Base-by-base conservation (phyloP, 2,888 invertebrate species). In the Cyclophora punctaria region DNA sequence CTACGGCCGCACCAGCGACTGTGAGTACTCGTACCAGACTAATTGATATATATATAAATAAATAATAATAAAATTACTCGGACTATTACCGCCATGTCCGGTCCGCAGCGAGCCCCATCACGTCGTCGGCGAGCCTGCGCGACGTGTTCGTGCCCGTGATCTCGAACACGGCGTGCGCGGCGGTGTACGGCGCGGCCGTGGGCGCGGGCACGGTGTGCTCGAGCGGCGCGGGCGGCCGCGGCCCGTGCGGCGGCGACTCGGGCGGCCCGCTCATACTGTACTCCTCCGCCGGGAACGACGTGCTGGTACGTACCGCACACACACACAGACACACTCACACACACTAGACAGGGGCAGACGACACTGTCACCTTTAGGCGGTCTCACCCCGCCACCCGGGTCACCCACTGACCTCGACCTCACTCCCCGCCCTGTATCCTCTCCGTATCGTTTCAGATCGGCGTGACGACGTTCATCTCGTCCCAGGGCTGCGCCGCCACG, bases 61-160 rank as follows among this genome's bases (percentile, higher is more conserved):
- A 20, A 20, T 20, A 20, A 20, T 20, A 20, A 20, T 20, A 20
- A 20, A 20, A 1, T 1, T 20, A 20, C 20, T 2, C 20, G 20
- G 20, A 20, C 20, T 1, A 20, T 20, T 5, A 43, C 1, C 42
- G 45, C 35, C 0, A 5, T 33, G 6, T 56, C 6, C 5, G 20
- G 5, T 34, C 6, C 34, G 2, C 51, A 73, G 72, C 48, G 5
- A 51, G 55, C 0, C 45, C 59, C 0, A 58, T 72, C 56, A 47
- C 64, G 50, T 51, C 75, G 62, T 7, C 52, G 1, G 66, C 64
- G 35, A 48, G 46, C 5, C 69, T 80, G 47, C 80, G 82, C 47
- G 81, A 74, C 34, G 77, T 83, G 34, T 74, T 72, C 50, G 75
- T 86, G 33, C 52, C 51, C 0, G 68, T 75, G 3, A 57, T 71